Percentiles rank a stretch among this genome's conserved stretches.
Conservation (phyloP, 2,797 vertebrate species). For the Austrolebias charrua region DNA sequence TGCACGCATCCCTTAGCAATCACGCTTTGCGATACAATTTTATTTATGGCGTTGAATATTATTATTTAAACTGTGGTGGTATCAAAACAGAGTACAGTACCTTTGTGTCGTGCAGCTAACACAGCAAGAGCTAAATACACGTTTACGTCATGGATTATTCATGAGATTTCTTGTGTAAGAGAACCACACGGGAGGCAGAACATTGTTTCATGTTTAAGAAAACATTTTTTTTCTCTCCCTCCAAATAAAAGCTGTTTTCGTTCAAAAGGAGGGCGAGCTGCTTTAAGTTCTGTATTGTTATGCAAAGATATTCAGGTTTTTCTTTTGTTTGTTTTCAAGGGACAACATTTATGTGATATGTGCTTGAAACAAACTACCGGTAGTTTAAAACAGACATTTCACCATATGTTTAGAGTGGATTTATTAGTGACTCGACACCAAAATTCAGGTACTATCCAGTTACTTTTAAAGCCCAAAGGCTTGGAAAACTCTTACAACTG, state of each 20-base stretch:
- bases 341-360: conserved; percentile 9
- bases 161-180: conserved; percentile 19
- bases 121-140: conserved; percentile 11
- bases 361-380: conserved; percentile 23
- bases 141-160: conserved; percentile 43
- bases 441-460: conserved; percentile 52
- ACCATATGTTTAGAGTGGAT: conserved; percentile 58
- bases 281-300: conserved; percentile 8
- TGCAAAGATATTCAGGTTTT: conserved; percentile 5
- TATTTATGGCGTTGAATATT: neutral
- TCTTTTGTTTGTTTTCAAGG: neutral
- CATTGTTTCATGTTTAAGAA: conserved; percentile 44
- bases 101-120: conserved; percentile 5
- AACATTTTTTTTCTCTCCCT: conserved; percentile 18
- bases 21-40: neutral
- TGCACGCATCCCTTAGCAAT: neutral
- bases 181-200: conserved; percentile 40
- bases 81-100: conserved; percentile 1
- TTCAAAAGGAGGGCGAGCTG: conserved; percentile 21
- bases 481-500: conserved; percentile 50
- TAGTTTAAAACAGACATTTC: conserved; percentile 54
- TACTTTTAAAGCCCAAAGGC: conserved; percentile 50
- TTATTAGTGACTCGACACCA: conserved; percentile 70
- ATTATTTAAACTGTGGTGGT: neutral
- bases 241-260: conserved; percentile 52